Evolutionary conservation across 2,888 invertebrate genomes (phyloP), one percentile per base, ranked within the genome.

Genomic region (Ophioninae sp.): DNA sequence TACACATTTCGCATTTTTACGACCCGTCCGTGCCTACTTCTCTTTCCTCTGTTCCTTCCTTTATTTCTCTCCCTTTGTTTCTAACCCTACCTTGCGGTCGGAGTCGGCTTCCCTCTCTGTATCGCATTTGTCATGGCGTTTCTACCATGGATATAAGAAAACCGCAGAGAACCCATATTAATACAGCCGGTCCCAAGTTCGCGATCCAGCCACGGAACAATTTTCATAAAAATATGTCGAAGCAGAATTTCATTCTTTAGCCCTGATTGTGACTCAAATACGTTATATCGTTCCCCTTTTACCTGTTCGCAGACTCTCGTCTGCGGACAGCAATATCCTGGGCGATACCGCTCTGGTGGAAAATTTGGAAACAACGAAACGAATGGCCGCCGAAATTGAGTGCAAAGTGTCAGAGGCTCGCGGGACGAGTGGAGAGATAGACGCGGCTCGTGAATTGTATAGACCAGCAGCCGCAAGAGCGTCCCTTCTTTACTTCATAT

Each of bases 291-390:
- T 20, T 37, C 44, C 20, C 80, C 7, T 73, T 23, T 37, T n/a
- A 76, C 67, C 56, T 7, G 73, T 73, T 74, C 8, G 10, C 72
- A 93, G 98, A 76, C 93, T 98, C 80, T 98, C 98, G 0, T 97
- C 98, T 2, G 98, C 98, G 6, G 98, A 97, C 75, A 98, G 96
- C 85, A 98, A 99, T 93, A 96, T 99, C 90, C 94, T 99, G 61
- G 98, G 98, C 17, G 99, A 99, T 92, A 98, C 98, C 0, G 98
- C 97, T 10, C 94, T 99, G 72, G 99, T 99, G 0, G 99, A 99
- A 93, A 99, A 99, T 93, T 95, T 99, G 86, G 99, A 99, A 93
- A 98, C 97, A 0, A 99, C 99, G 0, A 99, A 99, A 93, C 95
- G 96, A 89, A 99, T 99, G 5, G 99, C 99, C 0, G 98, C 97